Conservation (phyloP, 2,888 invertebrate genomes). For the Heliconius sara region DNA sequence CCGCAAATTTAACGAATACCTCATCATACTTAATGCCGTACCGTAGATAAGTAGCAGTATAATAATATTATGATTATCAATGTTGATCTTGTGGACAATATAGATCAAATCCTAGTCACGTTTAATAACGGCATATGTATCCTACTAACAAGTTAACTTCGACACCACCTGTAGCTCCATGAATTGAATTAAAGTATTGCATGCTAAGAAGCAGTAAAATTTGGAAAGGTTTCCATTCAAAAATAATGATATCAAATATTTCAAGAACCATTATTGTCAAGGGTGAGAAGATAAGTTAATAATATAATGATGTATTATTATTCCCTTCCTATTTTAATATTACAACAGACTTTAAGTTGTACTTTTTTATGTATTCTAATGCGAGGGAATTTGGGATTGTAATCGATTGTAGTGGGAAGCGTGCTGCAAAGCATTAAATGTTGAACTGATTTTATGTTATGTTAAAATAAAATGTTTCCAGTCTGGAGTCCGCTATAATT, state of each 20-base stretch:
- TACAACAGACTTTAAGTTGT: constrained; percentile 59
- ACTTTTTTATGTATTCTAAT: constrained; percentile 38
- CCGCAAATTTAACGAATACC: constrained; percentile 33
- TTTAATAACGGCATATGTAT: constrained; percentile 54
- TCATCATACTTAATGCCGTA: constrained; percentile 25
- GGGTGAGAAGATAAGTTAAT: constrained; percentile 83
- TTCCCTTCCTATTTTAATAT: constrained; percentile 70
- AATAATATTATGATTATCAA: constrained; percentile 45
- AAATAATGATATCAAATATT: constrained; percentile 81
- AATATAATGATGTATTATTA: constrained; percentile 82
- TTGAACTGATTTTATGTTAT: constrained; percentile 73
- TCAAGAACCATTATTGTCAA: constrained; percentile 82
- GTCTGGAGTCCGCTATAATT: constrained; percentile 73
- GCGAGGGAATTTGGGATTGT: constrained; percentile 47
- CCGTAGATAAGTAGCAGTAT: constrained; percentile 31
- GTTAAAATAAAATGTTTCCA: constrained; percentile 78
- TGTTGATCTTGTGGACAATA: constrained; percentile 59
- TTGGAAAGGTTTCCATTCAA: constrained; percentile 60
- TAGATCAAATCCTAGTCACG: constrained; percentile 76
- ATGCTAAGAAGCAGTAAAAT: constrained; percentile 77
- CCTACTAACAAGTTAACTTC: constrained; percentile 51
- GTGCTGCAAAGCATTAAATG: constrained; percentile 58
- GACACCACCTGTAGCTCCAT: constrained; percentile 67
- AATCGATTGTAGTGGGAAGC: constrained; percentile 46
- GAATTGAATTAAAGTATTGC: constrained; percentile 80